A percentile compares a stretch with the other conserved stretches of the same genome.
Evolutionary conservation across 2,888 invertebrate genomes (phyloP).

Genomic region (Thera obeliscata): DNA sequence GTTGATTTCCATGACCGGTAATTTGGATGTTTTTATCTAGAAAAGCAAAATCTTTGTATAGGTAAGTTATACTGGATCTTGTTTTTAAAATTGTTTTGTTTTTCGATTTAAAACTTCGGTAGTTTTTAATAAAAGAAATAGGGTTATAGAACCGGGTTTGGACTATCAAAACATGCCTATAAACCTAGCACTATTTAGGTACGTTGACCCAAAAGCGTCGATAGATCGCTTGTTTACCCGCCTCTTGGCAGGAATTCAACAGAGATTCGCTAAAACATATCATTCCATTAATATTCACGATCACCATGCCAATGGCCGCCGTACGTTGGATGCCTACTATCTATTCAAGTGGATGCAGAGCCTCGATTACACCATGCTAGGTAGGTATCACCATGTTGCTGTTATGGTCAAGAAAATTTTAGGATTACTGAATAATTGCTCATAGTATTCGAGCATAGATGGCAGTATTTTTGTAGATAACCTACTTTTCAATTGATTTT

Average conservation of each 20-base stretch:
- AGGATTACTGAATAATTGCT: too few relatives aligned
- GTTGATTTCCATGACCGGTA: too few relatives aligned
- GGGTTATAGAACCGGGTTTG: background rate
- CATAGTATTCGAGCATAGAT: too few relatives aligned
- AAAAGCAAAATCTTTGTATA: too few relatives aligned
- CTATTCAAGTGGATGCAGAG: slow-evolving; percentile 35
- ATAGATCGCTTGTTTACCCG: slow-evolving; percentile 53
- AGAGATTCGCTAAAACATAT: slow-evolving; percentile 64
- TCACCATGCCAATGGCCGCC: slow-evolving; percentile 60
- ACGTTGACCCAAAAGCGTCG: slow-evolving; percentile 43
- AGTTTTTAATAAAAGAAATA: too few relatives aligned
- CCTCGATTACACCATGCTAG: background rate
- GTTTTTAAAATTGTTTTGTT: too few relatives aligned
- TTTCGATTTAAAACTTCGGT: too few relatives aligned
- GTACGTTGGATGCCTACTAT: slow-evolving; percentile 49
- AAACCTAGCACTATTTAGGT: slow-evolving; percentile 32
- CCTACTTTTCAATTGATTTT: too few relatives aligned
- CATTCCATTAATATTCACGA: slow-evolving; percentile 70
- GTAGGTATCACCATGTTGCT: background rate
- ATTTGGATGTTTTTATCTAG: too few relatives aligned
- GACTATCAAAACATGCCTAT: slow-evolving; percentile 26
- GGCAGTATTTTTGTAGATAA: too few relatives aligned
- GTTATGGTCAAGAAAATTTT: too few relatives aligned
- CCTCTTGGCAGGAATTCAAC: slow-evolving; percentile 69
- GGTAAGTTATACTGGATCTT: too few relatives aligned